phyloP scores from a whole-genome alignment of 1,140 invertebrate species.

The Leucophenga varia region DNA sequence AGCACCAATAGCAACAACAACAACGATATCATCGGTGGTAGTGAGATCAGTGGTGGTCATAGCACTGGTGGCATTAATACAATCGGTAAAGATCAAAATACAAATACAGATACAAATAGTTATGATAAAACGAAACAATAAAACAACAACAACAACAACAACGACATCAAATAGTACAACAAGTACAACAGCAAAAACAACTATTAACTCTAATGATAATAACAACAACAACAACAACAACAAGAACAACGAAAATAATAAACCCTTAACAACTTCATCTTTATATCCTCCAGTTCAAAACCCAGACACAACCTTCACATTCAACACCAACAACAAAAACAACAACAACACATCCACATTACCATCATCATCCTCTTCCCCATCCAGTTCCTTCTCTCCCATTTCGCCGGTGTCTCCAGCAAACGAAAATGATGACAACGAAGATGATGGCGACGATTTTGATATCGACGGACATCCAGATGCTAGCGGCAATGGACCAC shows the following conservation, averaged over 20 bases:
- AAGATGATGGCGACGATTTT: slow-evolving; percentile 26
- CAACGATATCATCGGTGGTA: slow-evolving; percentile 51
- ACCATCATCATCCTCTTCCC: slow-evolving; percentile 7
- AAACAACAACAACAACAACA: slow-evolving; percentile 15
- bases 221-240: too few relatives aligned
- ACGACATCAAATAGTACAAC: slow-evolving; percentile 16
- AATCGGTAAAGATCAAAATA: slow-evolving; percentile 56
- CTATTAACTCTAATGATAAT: slow-evolving; percentile 9
- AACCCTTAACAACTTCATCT: slow-evolving; percentile 38
- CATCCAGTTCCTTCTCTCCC: slow-evolving; percentile 7
- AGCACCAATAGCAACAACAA: slow-evolving; percentile 44
- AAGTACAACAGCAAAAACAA: slow-evolving; percentile 12
- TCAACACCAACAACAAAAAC: slow-evolving; percentile 8
- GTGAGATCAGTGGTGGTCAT: slow-evolving; percentile 45
- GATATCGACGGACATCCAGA: slow-evolving; percentile 20
- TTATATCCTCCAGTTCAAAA: slow-evolving; percentile 48
- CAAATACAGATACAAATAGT: too few relatives aligned
- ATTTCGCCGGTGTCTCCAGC: neutral
- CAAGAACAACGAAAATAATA: slow-evolving; percentile 22
- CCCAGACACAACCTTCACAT: slow-evolving; percentile 9
- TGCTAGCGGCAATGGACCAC: slow-evolving; percentile 33
- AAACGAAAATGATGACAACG: slow-evolving; percentile 14
- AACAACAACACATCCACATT: slow-evolving; percentile 30
- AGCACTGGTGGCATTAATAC: slow-evolving; percentile 32
- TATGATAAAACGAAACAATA: too few relatives aligned